Evolutionary conservation across 1,140 invertebrate genomes (phyloP).

Genomic region (Scaptomyza hsui): DNA sequence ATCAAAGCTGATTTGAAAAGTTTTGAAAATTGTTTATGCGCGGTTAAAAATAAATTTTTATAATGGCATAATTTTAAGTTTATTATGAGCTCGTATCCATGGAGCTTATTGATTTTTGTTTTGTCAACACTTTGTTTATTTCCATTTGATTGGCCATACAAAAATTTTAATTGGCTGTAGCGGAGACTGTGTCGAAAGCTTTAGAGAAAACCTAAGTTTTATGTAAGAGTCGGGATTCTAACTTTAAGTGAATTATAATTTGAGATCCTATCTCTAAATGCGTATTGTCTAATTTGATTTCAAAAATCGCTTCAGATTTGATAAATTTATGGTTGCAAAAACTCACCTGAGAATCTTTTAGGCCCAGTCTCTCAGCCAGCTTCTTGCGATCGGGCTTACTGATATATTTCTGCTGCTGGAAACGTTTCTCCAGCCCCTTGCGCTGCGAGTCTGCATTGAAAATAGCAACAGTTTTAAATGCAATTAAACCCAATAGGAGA

Average conservation of each 20-base stretch:
- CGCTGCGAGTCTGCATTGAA: slow-evolving; percentile 95
- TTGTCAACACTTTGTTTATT: slow-evolving; percentile 35
- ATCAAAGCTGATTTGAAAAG: slow-evolving; percentile 73
- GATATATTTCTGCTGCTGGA: slow-evolving; percentile 99
- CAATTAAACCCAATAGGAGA: slow-evolving; percentile 1
- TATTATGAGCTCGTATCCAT: slow-evolving; percentile 35
- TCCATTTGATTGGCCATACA: slow-evolving; percentile 6
- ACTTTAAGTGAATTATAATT: too few relatives aligned
- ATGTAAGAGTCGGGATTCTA: too few relatives aligned
- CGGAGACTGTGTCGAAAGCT: background rate
- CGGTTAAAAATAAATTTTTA: slow-evolving; percentile 44
- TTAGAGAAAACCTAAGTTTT: too few relatives aligned
- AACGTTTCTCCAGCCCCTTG: slow-evolving; percentile 96
- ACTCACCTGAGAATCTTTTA: slow-evolving; percentile 96
- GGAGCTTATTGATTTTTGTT: slow-evolving; percentile 49
- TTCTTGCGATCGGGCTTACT: slow-evolving; percentile 98
- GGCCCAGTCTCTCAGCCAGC: slow-evolving; percentile 96
- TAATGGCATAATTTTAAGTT: slow-evolving; percentile 51
- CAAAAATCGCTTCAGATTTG: too few relatives aligned
- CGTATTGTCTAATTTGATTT: too few relatives aligned
- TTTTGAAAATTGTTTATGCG: slow-evolving; percentile 54
- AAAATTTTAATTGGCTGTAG: slow-evolving; percentile 1
- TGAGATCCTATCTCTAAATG: too few relatives aligned
- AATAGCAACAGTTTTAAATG: slow-evolving; percentile 27
- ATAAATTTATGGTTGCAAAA: background rate